These are phyloP conservation scores for Girardinus metallicus DNA, from an alignment of 2,797 vertebrate species.

Conservation along the genomic window DNA sequence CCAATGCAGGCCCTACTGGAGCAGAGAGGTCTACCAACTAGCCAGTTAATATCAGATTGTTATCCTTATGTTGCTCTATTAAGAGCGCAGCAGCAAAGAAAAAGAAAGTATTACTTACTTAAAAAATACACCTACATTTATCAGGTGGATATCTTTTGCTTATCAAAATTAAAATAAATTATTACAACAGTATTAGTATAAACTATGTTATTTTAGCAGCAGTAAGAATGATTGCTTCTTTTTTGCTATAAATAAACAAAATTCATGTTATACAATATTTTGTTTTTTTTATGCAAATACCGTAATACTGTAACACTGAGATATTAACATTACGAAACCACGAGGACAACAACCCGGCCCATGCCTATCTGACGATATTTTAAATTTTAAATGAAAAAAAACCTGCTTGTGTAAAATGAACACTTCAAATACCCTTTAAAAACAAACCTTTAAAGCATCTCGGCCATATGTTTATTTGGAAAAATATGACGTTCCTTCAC, in stretches of 20 bases:
- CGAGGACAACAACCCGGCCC: neutral
- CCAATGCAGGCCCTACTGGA: neutral
- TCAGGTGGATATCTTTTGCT: neutral
- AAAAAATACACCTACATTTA: neutral
- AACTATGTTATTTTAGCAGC: neutral
- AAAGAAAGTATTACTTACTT: neutral
- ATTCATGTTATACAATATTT: neutral
- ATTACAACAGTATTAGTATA: neutral
- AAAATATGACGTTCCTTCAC: constrained; percentile 51
- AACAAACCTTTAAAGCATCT: constrained; percentile 69
- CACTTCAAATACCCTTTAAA: constrained; percentile 32
- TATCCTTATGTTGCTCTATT: neutral
- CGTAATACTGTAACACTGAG: neutral
- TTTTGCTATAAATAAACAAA: neutral
- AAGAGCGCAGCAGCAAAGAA: neutral
- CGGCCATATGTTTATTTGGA: constrained; percentile 33
- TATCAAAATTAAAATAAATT: neutral
- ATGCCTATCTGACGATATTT: constrained; percentile 16
- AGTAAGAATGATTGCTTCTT: neutral
- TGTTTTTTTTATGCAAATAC: neutral
- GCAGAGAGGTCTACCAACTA: neutral
- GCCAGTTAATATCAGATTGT: neutral
- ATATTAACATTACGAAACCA: neutral
- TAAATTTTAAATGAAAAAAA: constrained; percentile 10
- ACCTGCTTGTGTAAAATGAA: constrained; percentile 39